These are phyloP conservation scores for Agrochola lota DNA, from an alignment of 2,888 invertebrate species.

Conservation along the genomic window DNA sequence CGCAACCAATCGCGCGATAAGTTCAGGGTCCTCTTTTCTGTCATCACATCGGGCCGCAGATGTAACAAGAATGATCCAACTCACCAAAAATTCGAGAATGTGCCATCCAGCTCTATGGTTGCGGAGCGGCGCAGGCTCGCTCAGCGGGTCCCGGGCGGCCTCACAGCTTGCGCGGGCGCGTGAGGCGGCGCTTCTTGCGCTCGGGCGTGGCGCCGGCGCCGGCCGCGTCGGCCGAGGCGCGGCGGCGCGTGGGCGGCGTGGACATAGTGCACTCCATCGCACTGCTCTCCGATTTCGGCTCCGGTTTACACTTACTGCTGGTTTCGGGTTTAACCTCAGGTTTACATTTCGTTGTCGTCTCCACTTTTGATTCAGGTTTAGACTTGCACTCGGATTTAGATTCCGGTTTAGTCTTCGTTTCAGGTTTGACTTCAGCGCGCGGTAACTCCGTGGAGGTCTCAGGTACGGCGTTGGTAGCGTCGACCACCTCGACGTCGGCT, in stretches of 20 bases:
- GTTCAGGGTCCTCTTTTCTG: constrained; percentile 52
- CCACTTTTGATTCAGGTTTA: constrained; percentile 65
- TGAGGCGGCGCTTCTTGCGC: constrained; percentile 88
- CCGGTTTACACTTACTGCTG: constrained; percentile 63
- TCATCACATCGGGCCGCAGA: constrained; percentile 35
- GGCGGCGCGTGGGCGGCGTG: constrained; percentile 82
- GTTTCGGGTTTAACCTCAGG: constrained; percentile 68
- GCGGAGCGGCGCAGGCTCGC: not conserved
- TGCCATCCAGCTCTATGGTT: not conserved
- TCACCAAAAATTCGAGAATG: constrained; percentile 53
- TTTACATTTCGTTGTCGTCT: constrained; percentile 67
- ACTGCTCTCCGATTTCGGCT: constrained; percentile 70
- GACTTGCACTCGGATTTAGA: constrained; percentile 62
- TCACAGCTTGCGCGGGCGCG: constrained; percentile 87
- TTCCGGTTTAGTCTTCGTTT: constrained; percentile 64
- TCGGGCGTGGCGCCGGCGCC: constrained; percentile 78
- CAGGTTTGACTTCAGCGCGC: constrained; percentile 61
- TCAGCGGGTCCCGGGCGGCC: too few species aligned
- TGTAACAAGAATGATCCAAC: constrained; percentile 40
- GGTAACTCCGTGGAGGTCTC: constrained; percentile 64
- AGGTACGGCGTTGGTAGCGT: constrained; percentile 53
- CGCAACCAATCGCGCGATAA: constrained; percentile 25
- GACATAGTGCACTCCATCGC: constrained; percentile 62
- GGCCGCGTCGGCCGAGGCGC: constrained; percentile 81
- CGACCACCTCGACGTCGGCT: constrained; percentile 54